Percentiles rank a stretch among this genome's conserved stretches.
Evolutionary conservation across 2,888 invertebrate genomes (phyloP).

Genomic region (Drosophila paramelanica): DNA sequence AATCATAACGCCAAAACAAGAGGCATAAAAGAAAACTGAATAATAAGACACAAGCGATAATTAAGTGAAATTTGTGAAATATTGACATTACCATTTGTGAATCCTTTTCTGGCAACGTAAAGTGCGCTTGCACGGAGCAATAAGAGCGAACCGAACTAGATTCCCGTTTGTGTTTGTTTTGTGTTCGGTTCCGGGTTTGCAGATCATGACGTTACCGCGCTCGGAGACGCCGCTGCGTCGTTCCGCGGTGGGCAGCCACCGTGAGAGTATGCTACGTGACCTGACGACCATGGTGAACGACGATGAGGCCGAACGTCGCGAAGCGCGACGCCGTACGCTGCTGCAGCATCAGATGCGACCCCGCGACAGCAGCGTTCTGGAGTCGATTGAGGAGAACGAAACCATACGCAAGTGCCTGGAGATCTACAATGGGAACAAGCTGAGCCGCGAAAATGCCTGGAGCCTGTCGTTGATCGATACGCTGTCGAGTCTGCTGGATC

Average conservation of each 20-base stretch:
- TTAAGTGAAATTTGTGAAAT: slow-evolving; percentile 15
- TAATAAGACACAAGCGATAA: slow-evolving; percentile 30
- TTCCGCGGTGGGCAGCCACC: slow-evolving; percentile 78
- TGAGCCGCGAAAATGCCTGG: slow-evolving; percentile 95
- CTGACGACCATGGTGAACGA: slow-evolving; percentile 84
- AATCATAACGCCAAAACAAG: slow-evolving; percentile 38
- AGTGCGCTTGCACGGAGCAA: background rate
- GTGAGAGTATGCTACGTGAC: slow-evolving; percentile 64
- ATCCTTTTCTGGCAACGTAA: slow-evolving; percentile 11
- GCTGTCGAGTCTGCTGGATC: slow-evolving; percentile 90
- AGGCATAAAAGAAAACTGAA: slow-evolving; percentile 49
- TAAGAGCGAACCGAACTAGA: slow-evolving; percentile 5
- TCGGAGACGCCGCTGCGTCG: slow-evolving; percentile 82
- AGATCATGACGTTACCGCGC: slow-evolving; percentile 81
- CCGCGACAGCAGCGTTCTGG: slow-evolving; percentile 49
- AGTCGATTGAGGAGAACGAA: slow-evolving; percentile 86
- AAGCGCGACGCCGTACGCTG: slow-evolving; percentile 83
- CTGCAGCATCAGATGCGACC: slow-evolving; percentile 43
- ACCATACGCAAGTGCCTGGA: slow-evolving; percentile 91
- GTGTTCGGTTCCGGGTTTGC: slow-evolving; percentile 3
- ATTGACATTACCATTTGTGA: background rate
- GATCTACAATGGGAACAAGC: slow-evolving; percentile 94
- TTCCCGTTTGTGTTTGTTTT: background rate
- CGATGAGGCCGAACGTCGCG: slow-evolving; percentile 87
- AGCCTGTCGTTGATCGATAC: slow-evolving; percentile 94